Percentiles rank a stretch among this genome's conserved stretches.
These are phyloP conservation scores for Brachyptera risi DNA, from an alignment of 2,888 invertebrate genomes.

Conservation along the genomic window DNA sequence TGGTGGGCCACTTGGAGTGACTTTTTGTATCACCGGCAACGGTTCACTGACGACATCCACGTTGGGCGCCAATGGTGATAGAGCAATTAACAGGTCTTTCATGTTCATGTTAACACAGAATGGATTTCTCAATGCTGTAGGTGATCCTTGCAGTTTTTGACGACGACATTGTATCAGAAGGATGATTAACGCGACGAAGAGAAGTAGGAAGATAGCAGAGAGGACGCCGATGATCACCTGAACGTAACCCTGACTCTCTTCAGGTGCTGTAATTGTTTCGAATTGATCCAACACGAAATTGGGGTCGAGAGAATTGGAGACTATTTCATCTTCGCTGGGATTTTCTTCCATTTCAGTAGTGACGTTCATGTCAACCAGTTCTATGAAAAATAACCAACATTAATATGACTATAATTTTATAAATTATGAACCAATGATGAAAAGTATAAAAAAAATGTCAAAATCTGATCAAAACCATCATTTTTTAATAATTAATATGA, in stretches of 20 bases:
- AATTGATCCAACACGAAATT: conserved; percentile 51
- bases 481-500: too few relatives aligned
- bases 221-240: conserved; percentile 60
- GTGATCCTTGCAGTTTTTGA: conserved; percentile 58
- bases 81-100: conserved; percentile 59
- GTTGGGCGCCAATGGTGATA: conserved; percentile 51
- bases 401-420: too few relatives aligned
- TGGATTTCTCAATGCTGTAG: conserved; percentile 54
- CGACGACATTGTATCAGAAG: conserved; percentile 57
- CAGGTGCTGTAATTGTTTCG: conserved; percentile 56
- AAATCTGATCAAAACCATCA: too few relatives aligned
- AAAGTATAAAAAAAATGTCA: too few relatives aligned
- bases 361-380: conserved; percentile 47
- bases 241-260: conserved; percentile 55
- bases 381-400: too few relatives aligned
- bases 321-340: conserved; percentile 49
- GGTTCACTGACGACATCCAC: conserved; percentile 41
- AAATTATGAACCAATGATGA: too few relatives aligned
- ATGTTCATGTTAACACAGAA: conserved; percentile 63
- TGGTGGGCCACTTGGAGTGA: conserved; percentile 42
- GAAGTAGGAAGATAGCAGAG: conserved; percentile 60
- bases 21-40: conserved; percentile 45
- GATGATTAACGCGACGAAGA: conserved; percentile 59
- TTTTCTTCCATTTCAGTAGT: conserved; percentile 51
- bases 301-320: conserved; percentile 49